A percentile compares a stretch with the other conserved stretches of the same genome.
Evolutionary conservation across 2,797 vertebrate genomes (phyloP).

Genomic region (Gallinago stenura): DNA sequence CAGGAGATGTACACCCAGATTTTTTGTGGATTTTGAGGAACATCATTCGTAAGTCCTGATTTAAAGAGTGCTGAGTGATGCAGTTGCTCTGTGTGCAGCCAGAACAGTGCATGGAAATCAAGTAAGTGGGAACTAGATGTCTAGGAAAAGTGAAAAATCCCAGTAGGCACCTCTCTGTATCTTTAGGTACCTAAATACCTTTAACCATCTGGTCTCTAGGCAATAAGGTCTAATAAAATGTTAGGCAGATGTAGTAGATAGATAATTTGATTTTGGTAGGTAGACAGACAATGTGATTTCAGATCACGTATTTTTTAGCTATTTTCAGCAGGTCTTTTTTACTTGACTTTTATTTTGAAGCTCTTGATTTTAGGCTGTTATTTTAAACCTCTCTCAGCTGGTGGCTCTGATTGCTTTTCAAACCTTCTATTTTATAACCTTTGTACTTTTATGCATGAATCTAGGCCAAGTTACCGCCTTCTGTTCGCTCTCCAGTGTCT

Average conservation of each 20-base stretch:
- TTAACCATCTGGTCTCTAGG: not conserved
- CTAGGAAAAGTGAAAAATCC: not conserved
- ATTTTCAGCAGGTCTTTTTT: not conserved
- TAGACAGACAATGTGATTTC: not conserved
- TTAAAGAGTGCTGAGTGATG: not conserved
- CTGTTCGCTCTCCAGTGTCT: slow-evolving; percentile 48
- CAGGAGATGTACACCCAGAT: not conserved
- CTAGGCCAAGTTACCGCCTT: slow-evolving; percentile 49
- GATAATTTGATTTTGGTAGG: not conserved
- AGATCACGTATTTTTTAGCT: not conserved
- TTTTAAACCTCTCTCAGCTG: slow-evolving; percentile 73
- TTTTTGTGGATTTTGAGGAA: not conserved
- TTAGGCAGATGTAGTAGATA: not conserved
- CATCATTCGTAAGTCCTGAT: not conserved
- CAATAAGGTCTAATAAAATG: not conserved
- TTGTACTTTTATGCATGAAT: slow-evolving; percentile 66
- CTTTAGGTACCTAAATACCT: not conserved
- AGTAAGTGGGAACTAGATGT: not conserved
- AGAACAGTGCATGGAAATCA: not conserved
- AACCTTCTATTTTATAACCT: slow-evolving; percentile 71
- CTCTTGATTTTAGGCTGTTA: slow-evolving; percentile 57
- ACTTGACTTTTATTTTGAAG: slow-evolving; percentile 40
- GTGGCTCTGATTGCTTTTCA: slow-evolving; percentile 75
- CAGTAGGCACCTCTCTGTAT: not conserved
- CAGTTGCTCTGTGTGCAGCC: not conserved